A percentile compares a stretch with the other conserved stretches of the same genome.
phyloP scores from a whole-genome alignment of 2,113 vertebrate species.

The Caranx melampygus region DNA sequence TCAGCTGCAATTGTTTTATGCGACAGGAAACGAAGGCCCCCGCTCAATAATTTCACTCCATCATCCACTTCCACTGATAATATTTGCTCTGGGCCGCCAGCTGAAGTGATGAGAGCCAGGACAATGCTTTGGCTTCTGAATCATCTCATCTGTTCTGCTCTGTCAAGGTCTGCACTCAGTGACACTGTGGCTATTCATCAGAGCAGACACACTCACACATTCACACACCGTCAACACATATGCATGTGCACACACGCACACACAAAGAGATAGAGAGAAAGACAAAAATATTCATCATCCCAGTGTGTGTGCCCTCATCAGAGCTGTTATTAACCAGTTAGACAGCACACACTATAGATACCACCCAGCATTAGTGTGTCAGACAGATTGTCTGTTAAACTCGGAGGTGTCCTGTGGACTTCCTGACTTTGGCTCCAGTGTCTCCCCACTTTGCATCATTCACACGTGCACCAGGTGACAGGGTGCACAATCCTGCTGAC shows the following conservation, averaged over 20 bases:
- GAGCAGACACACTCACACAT: slow-evolving; percentile 52
- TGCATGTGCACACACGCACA: slow-evolving; percentile 22
- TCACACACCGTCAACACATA: slow-evolving; percentile 28
- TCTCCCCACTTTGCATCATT: neutral
- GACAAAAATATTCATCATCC: slow-evolving; percentile 43
- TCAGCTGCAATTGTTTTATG: slow-evolving; percentile 52
- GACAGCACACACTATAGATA: slow-evolving; percentile 19
- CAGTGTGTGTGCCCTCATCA: neutral
- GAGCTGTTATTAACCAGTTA: slow-evolving; percentile 47
- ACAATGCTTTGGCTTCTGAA: slow-evolving; percentile 77
- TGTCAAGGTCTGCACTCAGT: slow-evolving; percentile 75
- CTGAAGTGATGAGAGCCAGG: slow-evolving; percentile 69
- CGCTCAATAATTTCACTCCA: slow-evolving; percentile 58
- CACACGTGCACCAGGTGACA: neutral
- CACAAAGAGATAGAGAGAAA: slow-evolving; percentile 4
- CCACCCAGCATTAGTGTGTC: neutral
- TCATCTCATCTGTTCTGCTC: slow-evolving; percentile 80
- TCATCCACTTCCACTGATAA: slow-evolving; percentile 71
- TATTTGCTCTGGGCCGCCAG: slow-evolving; percentile 68
- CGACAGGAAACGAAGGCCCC: slow-evolving; percentile 43
- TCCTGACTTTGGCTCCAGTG: neutral
- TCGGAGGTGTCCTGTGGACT: neutral
- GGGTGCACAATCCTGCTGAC: neutral
- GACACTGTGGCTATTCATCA: slow-evolving; percentile 73
- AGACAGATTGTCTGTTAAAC: neutral